Evolutionary conservation across 2,888 invertebrate genomes (phyloP), one percentile per base, ranked within the genome.

Genomic region (Ophion obscuratus): DNA sequence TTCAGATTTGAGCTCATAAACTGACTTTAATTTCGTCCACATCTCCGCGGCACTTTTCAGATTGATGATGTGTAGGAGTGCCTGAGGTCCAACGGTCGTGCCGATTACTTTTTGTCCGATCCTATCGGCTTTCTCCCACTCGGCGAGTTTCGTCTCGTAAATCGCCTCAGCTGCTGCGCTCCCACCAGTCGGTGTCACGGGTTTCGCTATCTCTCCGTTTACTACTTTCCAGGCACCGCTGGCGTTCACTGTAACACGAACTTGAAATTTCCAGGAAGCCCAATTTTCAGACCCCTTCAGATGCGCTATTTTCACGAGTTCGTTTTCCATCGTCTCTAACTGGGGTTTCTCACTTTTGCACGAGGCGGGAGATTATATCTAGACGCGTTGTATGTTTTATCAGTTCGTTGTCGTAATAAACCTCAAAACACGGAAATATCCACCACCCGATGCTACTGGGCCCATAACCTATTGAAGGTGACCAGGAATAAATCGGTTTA

Each of bases 1-100:
- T 70, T 90, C 90, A 2, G 86, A 88, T 73, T 89, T 90, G 40
- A 90, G 89, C 76, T 92, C 90, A 70, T 89, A 91, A 0, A 91
- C 85, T 9, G 81, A 76, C 0, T 81, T 59, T 5, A 92, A 81
- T 85, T 89, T 91, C 9, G 73, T 68, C 90, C 90, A 92, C 91
- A 92, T 92, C 31, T 88, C 85, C 5, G 89, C 86, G 2, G 91
- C 83, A 10, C 81, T 81, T 47, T 87, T 71, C 66, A 90, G 90
- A 81, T 91, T 91, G n/a, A 90, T 85, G 7, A 91, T 89, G 27
- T 90, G 90, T 6, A 89, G 61, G 5, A 89, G 61, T 11, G 87
- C 87, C 62, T 89, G 87, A 47, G 85, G 77, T n/a, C 88, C 87
- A 0, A 90, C 84, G 0, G 89, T 85, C 9, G 88, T 89, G 0